Evolutionary conservation across 2,888 invertebrate genomes (phyloP), one percentile per base, ranked within the genome.

Genomic region (Bembecia ichneumoniformis): DNA sequence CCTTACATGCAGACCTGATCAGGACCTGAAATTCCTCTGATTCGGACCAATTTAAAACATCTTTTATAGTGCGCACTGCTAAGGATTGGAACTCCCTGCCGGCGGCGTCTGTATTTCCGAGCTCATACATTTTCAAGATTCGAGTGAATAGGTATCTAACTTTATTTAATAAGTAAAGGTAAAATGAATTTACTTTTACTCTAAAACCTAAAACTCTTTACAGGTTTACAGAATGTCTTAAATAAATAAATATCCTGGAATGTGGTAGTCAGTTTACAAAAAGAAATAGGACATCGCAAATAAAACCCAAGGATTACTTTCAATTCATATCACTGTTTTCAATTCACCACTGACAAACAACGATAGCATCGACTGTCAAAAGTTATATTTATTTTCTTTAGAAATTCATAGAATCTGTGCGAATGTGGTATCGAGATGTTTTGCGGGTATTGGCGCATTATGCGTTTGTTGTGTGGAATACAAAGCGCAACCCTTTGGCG

Each of bases 351-450:
- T 74, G 75, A 77, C 77, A 82, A 86, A 83, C 74, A 83, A 74
- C 70, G 82, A 82, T 83, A 75, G 67, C 66, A 83, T 82, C 80
- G 73, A 76, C 81, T 86, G 86, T 86, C 87, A 84, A 74, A 86
- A 84, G 83, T 83, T 82, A 82, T 86, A 84, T 87, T 86, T 86
- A 86, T 87, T 83, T 84, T 86, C 84, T 83, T 86, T 86, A 77
- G 65, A 82, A 84, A 83, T 86, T 81, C 82, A 84, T 79, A 80
- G 84, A 84, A 86, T 74, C 71, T 60, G 64, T 77, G 80, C 81
- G 77, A 84, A 84, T 81, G 73, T 66, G 70, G 70, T 65, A 76
- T 79, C 74, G 77, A 80, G 80, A 77, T 82, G 80, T 84, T 82
- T 28, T 82, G 83, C 74, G 74, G 74, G 73, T 65, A 59, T 53